Conservation (phyloP, 2,888 invertebrate species). For the Myopa tessellatipennis region DNA sequence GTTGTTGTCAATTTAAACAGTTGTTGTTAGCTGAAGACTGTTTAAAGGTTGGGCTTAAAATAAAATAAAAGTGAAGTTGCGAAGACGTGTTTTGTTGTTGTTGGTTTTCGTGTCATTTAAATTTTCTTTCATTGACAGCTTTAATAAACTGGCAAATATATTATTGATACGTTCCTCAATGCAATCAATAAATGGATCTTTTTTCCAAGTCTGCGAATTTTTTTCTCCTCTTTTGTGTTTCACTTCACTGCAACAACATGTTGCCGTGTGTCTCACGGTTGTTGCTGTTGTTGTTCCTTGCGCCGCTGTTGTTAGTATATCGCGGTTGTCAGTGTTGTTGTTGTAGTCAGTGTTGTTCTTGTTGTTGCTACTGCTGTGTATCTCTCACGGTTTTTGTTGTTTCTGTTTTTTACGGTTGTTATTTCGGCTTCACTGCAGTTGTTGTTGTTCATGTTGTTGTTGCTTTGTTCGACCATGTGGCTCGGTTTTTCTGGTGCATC, state of each 20-base stretch:
- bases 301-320: neutral
- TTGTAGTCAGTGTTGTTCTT: constrained; percentile 5
- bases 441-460: constrained; percentile 29
- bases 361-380: constrained; percentile 4
- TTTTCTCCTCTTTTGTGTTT: neutral
- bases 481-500: constrained; percentile 22
- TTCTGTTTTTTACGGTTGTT: neutral
- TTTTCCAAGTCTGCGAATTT: neutral
- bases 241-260: neutral
- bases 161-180: constrained; percentile 6
- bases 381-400: constrained; percentile 30
- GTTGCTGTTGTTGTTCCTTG: neutral
- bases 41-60: neutral
- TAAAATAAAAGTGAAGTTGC: neutral
- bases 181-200: constrained; percentile 5
- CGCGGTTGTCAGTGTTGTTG: neutral
- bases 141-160: constrained; percentile 6
- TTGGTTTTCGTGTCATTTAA: neutral
- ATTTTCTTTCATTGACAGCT: constrained; percentile 8
- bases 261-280: neutral
- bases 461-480: neutral
- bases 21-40: neutral
- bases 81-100: neutral
- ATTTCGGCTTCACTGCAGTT: constrained; percentile 20
- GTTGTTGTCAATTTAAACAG: neutral